Evolutionary conservation across 2,888 invertebrate genomes (phyloP).

Genomic region (Salticus scenicus): DNA sequence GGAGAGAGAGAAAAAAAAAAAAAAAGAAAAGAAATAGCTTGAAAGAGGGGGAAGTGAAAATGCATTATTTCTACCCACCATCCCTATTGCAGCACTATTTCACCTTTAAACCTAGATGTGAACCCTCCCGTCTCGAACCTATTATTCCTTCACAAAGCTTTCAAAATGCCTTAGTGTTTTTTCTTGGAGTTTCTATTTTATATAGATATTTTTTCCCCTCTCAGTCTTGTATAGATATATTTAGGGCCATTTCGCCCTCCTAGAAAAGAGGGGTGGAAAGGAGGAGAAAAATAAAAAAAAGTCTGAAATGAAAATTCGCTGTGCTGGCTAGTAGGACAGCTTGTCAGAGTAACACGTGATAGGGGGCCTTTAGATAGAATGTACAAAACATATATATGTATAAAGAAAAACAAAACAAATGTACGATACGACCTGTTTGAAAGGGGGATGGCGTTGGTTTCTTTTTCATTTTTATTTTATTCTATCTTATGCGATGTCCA

Average conservation of each 20-base stretch:
- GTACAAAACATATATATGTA: conserved; percentile 39
- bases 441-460: conserved; percentile 15
- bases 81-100: conserved; percentile 44
- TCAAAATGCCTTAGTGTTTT: conserved; percentile 68
- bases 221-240: conserved; percentile 12
- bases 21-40: conserved; percentile 1
- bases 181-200: conserved; percentile 55
- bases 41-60: neutral
- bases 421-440: conserved; percentile 55
- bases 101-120: conserved; percentile 40
- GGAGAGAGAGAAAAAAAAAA: neutral
- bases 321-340: conserved; percentile 64
- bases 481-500: conserved; percentile 4
- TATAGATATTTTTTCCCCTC: conserved; percentile 32
- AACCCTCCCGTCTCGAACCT: conserved; percentile 40
- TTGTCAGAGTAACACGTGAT: conserved; percentile 66
- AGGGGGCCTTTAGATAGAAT: conserved; percentile 48
- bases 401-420: conserved; percentile 57
- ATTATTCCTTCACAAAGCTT: conserved; percentile 68
- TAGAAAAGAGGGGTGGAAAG: neutral
- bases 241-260: conserved; percentile 32
- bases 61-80: conserved; percentile 35
- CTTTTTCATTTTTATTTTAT: conserved; percentile 5
- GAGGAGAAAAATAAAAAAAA: neutral
- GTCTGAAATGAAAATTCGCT: conserved; percentile 68